A percentile compares a stretch with the other conserved stretches of the same genome.
These are phyloP conservation scores for Melipona beecheii DNA, from an alignment of 2,888 invertebrate species.

Conservation along the genomic window DNA sequence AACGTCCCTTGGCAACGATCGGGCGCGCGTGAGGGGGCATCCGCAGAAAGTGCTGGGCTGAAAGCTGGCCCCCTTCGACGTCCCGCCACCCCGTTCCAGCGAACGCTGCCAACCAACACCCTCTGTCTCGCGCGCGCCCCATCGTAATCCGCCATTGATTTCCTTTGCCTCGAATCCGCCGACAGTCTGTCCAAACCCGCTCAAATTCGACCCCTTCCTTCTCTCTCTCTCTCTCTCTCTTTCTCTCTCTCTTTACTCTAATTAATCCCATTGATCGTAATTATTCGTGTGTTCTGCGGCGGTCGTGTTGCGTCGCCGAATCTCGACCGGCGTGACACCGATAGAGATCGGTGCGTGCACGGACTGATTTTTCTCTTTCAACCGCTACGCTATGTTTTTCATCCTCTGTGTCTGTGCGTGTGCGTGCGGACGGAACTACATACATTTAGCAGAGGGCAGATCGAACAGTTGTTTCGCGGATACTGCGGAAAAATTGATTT, in stretches of 20 bases:
- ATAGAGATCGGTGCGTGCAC: neutral
- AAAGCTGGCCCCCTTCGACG: constrained; percentile 38
- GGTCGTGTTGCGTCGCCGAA: constrained; percentile 16
- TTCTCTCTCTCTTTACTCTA: constrained; percentile 52
- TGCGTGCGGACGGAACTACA: neutral
- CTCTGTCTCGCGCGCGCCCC: constrained; percentile 52
- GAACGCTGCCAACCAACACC: constrained; percentile 37
- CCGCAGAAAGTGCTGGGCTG: constrained; percentile 61
- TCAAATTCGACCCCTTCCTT: constrained; percentile 44
- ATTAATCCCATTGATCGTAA: constrained; percentile 66
- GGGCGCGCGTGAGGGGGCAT: constrained; percentile 53
- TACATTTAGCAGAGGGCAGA: neutral
- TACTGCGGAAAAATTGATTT: constrained; percentile 1
- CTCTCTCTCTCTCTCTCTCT: constrained; percentile 45
- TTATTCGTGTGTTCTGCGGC: constrained; percentile 43
- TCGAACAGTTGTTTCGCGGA: constrained; percentile 8
- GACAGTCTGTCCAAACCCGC: constrained; percentile 52
- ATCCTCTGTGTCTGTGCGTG: neutral
- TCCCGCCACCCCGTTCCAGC: neutral
- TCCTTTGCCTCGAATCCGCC: constrained; percentile 57
- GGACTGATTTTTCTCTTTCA: constrained; percentile 3
- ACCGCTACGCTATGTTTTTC: neutral
- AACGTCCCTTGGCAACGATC: constrained; percentile 65
- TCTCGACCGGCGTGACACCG: constrained; percentile 13
- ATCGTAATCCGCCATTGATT: constrained; percentile 70